Evolutionary conservation across 2,888 invertebrate species (phyloP), one percentile per base, ranked within the genome.

Genomic region (Apodemia duryi): DNA sequence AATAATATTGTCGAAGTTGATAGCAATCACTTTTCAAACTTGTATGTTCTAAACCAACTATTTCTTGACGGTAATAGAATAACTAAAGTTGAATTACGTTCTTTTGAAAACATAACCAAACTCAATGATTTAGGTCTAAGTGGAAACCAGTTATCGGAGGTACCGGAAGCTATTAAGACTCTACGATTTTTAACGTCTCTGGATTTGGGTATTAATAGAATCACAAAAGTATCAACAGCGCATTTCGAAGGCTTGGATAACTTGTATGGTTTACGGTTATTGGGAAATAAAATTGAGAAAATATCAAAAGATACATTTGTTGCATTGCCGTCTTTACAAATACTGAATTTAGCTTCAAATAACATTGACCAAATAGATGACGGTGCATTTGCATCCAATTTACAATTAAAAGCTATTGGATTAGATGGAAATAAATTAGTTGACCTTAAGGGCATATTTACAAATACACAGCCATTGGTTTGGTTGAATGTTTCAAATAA

Each of bases 401-500:
- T 94, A 70, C 94, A 95, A 75, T 86, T 97, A 71, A 94, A 95
- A 80, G 96, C 95, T 63, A 94, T 97, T 72, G 93, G 96, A 70
- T 89, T 97, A 74, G 96, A 97, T 84, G 95, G 95, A 66, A 97
- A 97, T 85, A 94, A 94, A 83, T 91, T 97, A 73, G 94, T 95
- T 66, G 95, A 96, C 81, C 95, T 96, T 78, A 95, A 95, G 83
- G 95, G 95, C 65, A 94, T 96, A 79, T 96, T 96, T 86, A 95
- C 94, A 70, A 95, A 94, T 75, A 93, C 95, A 68, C 94, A 95
- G 74, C 94, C 94, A 71, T 93, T 97, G 67, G 94, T 95, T 73
- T 96, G 96, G 95, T 86, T 97, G 73, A 97, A 97, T 85, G 95
- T 96, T 67, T 96, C 96, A 63, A 94, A 95, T 84, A 97, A 97